phyloP scores from a whole-genome alignment of 1,140 invertebrate species.

The Camponotus floridanus region DNA sequence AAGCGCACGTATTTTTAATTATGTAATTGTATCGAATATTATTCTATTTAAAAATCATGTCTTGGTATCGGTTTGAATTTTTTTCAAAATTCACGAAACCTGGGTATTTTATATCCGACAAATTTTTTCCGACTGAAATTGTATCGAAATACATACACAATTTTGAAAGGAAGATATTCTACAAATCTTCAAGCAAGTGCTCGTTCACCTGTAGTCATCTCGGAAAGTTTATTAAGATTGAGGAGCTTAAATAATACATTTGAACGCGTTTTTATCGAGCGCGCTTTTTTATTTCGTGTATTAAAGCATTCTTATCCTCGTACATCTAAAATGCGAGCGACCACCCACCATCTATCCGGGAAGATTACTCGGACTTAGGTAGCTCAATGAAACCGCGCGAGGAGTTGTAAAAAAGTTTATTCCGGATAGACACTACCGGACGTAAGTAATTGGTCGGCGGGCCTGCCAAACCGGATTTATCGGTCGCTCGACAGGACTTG shows the following conservation, averaged over 20 bases:
- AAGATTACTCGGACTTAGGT: constrained; percentile 3
- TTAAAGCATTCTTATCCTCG: not conserved
- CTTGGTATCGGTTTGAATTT: not conserved
- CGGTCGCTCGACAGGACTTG: constrained; percentile 34
- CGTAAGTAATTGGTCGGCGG: constrained; percentile 66
- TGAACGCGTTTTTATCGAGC: too few relatives aligned
- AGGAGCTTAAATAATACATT: not conserved
- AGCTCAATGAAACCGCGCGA: constrained; percentile 17
- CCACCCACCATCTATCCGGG: too few relatives aligned
- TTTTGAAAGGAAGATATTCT: too few relatives aligned
- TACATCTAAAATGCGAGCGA: constrained; percentile 4
- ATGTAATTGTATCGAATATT: not conserved
- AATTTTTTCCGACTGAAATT: not conserved
- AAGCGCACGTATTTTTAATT: not conserved
- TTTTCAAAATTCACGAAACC: not conserved
- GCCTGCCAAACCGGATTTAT: constrained; percentile 54
- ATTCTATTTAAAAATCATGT: not conserved
- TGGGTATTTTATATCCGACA: not conserved
- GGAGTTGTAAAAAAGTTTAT: not conserved
- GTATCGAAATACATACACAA: not conserved
- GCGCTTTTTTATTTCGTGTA: not conserved
- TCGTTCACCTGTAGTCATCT: not conserved
- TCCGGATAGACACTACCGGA: constrained; percentile 15
- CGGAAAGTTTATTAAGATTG: not conserved
- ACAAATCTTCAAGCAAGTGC: too few relatives aligned